phyloP scores from a whole-genome alignment of 2,113 vertebrate species.

The Rissa tridactyla region DNA sequence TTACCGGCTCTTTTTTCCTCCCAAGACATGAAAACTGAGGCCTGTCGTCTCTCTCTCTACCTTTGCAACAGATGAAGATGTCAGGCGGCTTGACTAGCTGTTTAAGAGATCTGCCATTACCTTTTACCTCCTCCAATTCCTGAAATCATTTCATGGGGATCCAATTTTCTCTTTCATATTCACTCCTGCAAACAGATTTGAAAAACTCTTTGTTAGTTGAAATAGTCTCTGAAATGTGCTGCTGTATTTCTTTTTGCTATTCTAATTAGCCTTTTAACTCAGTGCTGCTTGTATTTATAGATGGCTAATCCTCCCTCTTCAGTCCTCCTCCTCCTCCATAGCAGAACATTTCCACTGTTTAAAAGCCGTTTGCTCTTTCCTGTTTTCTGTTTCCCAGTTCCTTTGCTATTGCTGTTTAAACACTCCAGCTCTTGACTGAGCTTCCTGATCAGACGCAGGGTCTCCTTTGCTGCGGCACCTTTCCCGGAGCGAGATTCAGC shows the following conservation, averaged over 20 bases:
- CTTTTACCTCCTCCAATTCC: conserved; percentile 45
- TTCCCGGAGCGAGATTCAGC: not conserved
- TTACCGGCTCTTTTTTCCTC: not conserved
- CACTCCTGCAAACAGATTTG: conserved; percentile 54
- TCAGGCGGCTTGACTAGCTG: conserved; percentile 8
- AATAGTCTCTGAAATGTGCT: conserved; percentile 54
- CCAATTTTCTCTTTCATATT: conserved; percentile 35
- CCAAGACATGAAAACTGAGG: not conserved
- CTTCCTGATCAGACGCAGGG: conserved; percentile 39
- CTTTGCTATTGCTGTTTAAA: not conserved
- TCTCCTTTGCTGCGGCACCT: conserved; percentile 41
- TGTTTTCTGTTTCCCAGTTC: conserved; percentile 35
- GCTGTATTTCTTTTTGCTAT: conserved; percentile 60
- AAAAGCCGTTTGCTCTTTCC: conserved; percentile 28
- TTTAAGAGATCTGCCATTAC: conserved; percentile 40
- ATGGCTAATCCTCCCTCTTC: conserved; percentile 46
- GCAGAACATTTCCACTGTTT: conserved; percentile 3
- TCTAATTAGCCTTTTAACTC: conserved; percentile 68
- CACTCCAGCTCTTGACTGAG: conserved; percentile 23
- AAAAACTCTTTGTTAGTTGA: conserved; percentile 47
- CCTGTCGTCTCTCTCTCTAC: not conserved
- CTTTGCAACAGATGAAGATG: conserved; percentile 38
- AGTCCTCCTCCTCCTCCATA: conserved; percentile 35
- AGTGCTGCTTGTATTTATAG: conserved; percentile 64
- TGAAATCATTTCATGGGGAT: conserved; percentile 38